phyloP scores from a whole-genome alignment of 2,113 vertebrate species.

The Ammodytes marinus region DNA sequence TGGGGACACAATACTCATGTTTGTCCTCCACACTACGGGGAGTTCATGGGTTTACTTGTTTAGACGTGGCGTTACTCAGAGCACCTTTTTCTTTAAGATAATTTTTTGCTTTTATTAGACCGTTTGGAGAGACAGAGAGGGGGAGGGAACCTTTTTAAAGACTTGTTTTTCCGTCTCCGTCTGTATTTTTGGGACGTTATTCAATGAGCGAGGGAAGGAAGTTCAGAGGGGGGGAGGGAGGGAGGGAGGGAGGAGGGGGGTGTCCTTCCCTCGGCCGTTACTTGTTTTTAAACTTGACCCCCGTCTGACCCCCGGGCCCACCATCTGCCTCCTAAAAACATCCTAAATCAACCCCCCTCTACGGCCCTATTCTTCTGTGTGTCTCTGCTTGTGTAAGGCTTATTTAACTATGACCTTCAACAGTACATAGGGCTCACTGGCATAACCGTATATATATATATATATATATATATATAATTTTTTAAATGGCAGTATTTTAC shows the following conservation, averaged over 20 bases:
- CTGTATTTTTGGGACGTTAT: constrained; percentile 35
- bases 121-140: too few relatives aligned
- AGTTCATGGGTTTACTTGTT: neutral
- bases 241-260: constrained; percentile 9
- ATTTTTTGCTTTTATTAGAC: too few relatives aligned
- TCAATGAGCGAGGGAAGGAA: constrained; percentile 43
- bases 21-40: too few relatives aligned
- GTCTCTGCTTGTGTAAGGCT: neutral
- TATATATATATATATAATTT: too few relatives aligned
- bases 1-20: too few relatives aligned
- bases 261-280: constrained; percentile 22
- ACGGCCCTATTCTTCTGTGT: neutral
- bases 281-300: constrained; percentile 72
- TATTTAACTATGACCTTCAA: too few relatives aligned
- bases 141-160: neutral
- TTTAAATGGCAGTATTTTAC: too few relatives aligned
- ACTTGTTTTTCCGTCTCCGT: neutral
- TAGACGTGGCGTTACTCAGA: neutral
- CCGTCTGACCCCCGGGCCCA: constrained; percentile 17
- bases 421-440: neutral
- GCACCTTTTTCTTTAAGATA: neutral
- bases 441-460: neutral
- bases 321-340: constrained; percentile 76
- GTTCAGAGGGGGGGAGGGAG: constrained; percentile 28
- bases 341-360: constrained; percentile 5